These are phyloP conservation scores for Popillia japonica DNA, from an alignment of 1,140 invertebrate genomes.

Conservation along the genomic window DNA sequence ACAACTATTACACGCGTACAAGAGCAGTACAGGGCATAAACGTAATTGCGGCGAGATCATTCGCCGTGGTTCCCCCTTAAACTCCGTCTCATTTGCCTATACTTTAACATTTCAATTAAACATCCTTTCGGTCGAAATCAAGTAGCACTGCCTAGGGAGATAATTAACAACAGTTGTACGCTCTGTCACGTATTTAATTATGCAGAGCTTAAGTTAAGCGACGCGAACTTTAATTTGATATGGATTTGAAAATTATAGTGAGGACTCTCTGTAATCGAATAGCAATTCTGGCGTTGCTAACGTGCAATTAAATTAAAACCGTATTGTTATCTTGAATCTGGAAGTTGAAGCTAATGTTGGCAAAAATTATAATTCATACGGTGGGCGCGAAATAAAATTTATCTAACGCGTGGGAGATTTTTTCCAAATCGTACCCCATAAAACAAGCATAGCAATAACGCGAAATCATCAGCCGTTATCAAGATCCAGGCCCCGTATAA, in stretches of 20 bases:
- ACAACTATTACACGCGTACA: too few relatives aligned
- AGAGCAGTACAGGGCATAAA: not conserved
- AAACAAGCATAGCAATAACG: slow-evolving; percentile 4
- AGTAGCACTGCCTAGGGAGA: slow-evolving; percentile 3
- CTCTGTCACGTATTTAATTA: slow-evolving; percentile 18
- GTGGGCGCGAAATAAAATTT: too few relatives aligned
- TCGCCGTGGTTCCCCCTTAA: not conserved
- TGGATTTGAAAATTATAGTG: slow-evolving; percentile 9
- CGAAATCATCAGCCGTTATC: not conserved
- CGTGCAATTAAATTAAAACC: not conserved
- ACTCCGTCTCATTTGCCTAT: not conserved
- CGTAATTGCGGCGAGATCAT: slow-evolving; percentile 1
- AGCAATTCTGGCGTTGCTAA: not conserved
- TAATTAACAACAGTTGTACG: slow-evolving; percentile 8
- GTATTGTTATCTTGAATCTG: too few relatives aligned
- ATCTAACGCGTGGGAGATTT: not conserved
- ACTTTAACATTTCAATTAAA: slow-evolving; percentile 19
- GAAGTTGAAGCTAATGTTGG: too few relatives aligned
- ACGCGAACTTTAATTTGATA: not conserved
- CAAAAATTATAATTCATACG: too few relatives aligned
- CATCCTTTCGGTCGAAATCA: slow-evolving; percentile 13
- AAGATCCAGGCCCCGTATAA: not conserved
- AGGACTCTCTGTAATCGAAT: not conserved
- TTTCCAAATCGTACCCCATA: not conserved
- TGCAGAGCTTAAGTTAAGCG: slow-evolving; percentile 5